A percentile compares a stretch with the other conserved stretches of the same genome.
phyloP scores from a whole-genome alignment of 2,113 vertebrate genomes.

The Tursiops truncatus region DNA sequence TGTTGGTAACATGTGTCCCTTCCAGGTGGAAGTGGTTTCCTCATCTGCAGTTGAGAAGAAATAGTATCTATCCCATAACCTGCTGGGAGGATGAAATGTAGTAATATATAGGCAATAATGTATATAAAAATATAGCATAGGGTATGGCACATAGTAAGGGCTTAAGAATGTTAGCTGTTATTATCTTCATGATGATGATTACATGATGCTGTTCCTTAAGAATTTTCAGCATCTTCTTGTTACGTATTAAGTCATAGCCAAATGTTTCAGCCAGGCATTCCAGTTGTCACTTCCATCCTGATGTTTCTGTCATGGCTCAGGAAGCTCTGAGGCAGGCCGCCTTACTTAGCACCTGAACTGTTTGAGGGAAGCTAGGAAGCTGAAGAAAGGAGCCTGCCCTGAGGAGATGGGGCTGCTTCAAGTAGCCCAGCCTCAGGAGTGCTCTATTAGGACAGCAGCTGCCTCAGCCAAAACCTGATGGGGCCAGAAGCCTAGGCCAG shows the following conservation, averaged over 20 bases:
- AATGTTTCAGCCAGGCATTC: background rate
- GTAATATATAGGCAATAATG: no score
- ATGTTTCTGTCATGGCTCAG: background rate
- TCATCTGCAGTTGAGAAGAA: background rate
- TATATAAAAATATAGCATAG: background rate
- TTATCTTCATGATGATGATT: background rate
- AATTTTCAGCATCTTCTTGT: background rate
- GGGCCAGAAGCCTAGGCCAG: background rate
- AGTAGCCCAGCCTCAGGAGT: background rate
- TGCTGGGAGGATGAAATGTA: background rate
- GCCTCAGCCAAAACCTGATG: background rate
- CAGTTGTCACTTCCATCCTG: background rate
- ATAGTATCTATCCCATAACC: no score
- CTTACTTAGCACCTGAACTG: background rate
- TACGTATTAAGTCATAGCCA: background rate
- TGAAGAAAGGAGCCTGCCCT: background rate
- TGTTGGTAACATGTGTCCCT: background rate
- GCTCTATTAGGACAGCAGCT: background rate
- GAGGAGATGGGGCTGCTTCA: no score
- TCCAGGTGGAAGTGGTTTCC: background rate
- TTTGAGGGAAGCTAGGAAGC: background rate
- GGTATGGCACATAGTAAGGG: no score
- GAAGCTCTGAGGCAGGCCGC: background rate
- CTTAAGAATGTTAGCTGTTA: background rate
- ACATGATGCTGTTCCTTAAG: background rate